Percentiles rank a stretch among this genome's conserved stretches.
phyloP scores from a whole-genome alignment of 1,140 invertebrate species.

The Apis cerana region DNA sequence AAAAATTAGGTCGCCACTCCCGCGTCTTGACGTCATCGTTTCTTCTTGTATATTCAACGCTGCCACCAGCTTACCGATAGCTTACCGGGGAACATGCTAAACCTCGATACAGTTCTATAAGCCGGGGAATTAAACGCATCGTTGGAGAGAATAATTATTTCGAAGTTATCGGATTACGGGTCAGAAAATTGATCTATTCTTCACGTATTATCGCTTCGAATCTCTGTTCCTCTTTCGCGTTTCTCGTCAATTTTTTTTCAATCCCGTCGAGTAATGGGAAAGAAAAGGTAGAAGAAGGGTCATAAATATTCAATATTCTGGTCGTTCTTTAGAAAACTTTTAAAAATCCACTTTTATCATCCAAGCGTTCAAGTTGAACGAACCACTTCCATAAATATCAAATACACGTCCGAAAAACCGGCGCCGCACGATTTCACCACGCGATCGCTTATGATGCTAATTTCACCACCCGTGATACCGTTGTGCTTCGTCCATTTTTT shows the following conservation, averaged over 20 bases:
- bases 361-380: neutral
- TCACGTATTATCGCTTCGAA: neutral
- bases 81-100: conserved; percentile 6
- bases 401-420: neutral
- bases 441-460: neutral
- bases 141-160: conserved; percentile 6
- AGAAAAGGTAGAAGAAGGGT: no score
- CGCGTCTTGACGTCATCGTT: conserved; percentile 35
- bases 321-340: no score
- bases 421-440: neutral
- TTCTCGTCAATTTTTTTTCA: no score
- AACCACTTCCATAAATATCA: neutral
- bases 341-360: no score
- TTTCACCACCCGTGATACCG: neutral
- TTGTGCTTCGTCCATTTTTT: neutral
- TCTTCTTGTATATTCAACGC: conserved; percentile 14
- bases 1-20: conserved; percentile 37
- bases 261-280: no score
- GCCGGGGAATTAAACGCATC: conserved; percentile 19
- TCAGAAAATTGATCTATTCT: no score
- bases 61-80: neutral
- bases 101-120: neutral
- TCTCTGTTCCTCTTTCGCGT: neutral
- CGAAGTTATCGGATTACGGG: neutral
- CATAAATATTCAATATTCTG: no score